Evolutionary conservation across 2,113 vertebrate genomes (phyloP).

Genomic region (Phaethornis superciliosus): DNA sequence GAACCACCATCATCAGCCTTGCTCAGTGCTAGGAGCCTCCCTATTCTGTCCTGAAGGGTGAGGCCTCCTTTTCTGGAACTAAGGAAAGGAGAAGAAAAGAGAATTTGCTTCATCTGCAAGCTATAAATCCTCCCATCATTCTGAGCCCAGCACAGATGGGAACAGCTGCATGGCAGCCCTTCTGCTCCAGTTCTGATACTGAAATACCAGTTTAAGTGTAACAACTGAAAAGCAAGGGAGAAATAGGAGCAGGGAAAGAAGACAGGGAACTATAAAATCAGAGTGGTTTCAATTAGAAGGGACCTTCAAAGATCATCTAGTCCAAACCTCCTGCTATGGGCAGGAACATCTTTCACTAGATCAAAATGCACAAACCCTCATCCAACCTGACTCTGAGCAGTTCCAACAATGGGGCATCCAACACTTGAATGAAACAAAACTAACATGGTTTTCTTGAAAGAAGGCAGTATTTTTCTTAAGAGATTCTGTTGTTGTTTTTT

Average conservation of each 20-base stretch:
- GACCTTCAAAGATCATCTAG: neutral
- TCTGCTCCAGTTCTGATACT: neutral
- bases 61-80: neutral
- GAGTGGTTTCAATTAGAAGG: neutral
- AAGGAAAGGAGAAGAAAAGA: neutral
- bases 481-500: neutral
- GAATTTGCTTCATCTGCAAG: conserved; percentile 30
- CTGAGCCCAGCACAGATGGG: neutral
- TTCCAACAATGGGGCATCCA: neutral
- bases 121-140: neutral
- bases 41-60: neutral
- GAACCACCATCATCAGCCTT: neutral
- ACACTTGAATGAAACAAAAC: neutral
- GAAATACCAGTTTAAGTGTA: neutral
- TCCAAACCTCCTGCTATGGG: neutral
- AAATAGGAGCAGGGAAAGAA: neutral
- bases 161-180: neutral
- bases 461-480: neutral
- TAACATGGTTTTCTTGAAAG: neutral
- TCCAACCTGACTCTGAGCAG: neutral
- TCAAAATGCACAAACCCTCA: neutral
- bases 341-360: neutral
- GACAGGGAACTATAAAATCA: neutral
- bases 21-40: neutral
- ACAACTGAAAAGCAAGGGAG: neutral